These are phyloP conservation scores for Toxotes chatareus DNA, from an alignment of 2,113 vertebrate genomes.

Conservation along the genomic window DNA sequence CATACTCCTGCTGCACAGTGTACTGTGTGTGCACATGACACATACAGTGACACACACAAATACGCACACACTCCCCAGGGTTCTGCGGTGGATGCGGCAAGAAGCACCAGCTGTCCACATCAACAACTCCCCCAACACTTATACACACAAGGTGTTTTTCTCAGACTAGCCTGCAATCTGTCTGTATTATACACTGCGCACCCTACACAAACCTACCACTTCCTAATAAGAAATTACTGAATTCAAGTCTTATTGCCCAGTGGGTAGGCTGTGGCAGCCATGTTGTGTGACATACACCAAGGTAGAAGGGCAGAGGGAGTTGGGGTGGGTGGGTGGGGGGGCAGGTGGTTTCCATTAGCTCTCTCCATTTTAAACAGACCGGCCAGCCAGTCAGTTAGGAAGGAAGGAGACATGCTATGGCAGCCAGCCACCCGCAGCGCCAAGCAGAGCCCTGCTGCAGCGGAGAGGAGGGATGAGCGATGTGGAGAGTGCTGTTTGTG, in stretches of 20 bases:
- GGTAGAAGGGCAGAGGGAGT: conserved; percentile 3
- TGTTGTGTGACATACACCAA: conserved; percentile 46
- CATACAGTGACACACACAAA: conserved; percentile 12
- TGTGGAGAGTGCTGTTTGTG: conserved; percentile 2
- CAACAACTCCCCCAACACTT: conserved; percentile 50
- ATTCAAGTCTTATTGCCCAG: conserved; percentile 4
- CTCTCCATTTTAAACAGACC: conserved; percentile 73
- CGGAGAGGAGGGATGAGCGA: conserved; percentile 25
- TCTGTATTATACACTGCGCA: conserved; percentile 1
- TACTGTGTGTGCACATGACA: conserved; percentile 45
- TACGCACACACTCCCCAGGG: conserved; percentile 30
- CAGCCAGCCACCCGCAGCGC: conserved; percentile 52
- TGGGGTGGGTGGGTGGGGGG: background rate
- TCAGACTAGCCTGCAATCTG: conserved; percentile 18
- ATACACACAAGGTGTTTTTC: conserved; percentile 36
- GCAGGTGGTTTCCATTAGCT: conserved; percentile 63
- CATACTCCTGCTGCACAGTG: conserved; percentile 39
- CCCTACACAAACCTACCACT: conserved; percentile 11
- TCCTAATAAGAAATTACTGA: background rate
- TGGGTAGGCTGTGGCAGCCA: conserved; percentile 27
- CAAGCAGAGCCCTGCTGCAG: conserved; percentile 42
- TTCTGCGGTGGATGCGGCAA: conserved; percentile 59
- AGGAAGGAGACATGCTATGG: conserved; percentile 56
- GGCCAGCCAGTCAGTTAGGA: conserved; percentile 52
- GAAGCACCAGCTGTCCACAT: conserved; percentile 68